A percentile compares a stretch with the other conserved stretches of the same genome.
Conservation (phyloP, 23 tunicate genomes). For the Halocynthia roretzi region DNA sequence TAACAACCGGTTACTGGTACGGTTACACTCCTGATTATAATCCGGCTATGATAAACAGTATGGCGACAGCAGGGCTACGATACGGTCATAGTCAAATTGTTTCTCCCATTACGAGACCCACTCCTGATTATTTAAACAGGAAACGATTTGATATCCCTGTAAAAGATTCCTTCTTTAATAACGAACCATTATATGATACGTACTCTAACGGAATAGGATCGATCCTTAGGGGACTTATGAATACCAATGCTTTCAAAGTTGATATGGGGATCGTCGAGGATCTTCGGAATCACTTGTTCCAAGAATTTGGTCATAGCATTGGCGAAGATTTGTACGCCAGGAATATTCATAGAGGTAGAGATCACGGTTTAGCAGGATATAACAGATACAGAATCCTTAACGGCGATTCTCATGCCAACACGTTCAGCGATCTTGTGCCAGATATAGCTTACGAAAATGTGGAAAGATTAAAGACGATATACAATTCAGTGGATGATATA, state of each 20-base stretch:
- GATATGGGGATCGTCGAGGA: constrained; percentile 47
- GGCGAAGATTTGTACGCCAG: constrained; percentile 37
- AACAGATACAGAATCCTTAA: constrained; percentile 64
- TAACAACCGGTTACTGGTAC: constrained; percentile 38
- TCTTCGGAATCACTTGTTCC: constrained; percentile 52
- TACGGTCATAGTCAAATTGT: constrained; percentile 70
- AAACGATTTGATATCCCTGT: constrained; percentile 4
- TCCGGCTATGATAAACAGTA: constrained; percentile 57
- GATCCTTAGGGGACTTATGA: constrained; percentile 55
- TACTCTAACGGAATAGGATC: constrained; percentile 43
- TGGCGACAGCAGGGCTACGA: constrained; percentile 79
- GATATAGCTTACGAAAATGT: constrained; percentile 29
- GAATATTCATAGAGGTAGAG: constrained; percentile 80
- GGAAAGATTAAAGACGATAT: constrained; percentile 10
- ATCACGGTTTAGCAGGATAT: constrained; percentile 82
- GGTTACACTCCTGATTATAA: constrained; percentile 74
- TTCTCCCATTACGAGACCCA: constrained; percentile 22
- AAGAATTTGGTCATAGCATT: background rate
- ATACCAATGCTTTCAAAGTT: constrained; percentile 38
- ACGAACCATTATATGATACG: constrained; percentile 31
- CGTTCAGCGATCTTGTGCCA: constrained; percentile 24
- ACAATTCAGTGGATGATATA: constrained; percentile 56
- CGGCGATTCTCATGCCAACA: constrained; percentile 43
- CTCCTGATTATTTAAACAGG: constrained; percentile 28
- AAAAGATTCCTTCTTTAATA: constrained; percentile 53